Base-by-base conservation (phyloP, 1,140 invertebrate species). In the Drosophila rufa region DNA sequence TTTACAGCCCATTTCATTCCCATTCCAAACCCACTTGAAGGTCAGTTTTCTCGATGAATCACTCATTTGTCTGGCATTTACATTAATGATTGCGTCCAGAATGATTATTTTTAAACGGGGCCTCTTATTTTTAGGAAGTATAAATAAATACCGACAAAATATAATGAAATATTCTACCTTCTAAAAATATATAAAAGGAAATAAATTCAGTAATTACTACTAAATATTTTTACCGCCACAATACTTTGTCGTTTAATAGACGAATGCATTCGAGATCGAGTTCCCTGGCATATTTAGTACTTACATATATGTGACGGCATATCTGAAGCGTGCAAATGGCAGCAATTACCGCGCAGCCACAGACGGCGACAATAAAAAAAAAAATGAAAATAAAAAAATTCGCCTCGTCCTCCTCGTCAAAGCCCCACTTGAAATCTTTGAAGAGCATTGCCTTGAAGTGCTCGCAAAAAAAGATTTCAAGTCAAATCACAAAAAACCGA, bases 321-420 rank as follows among this genome's bases (percentile, higher is more conserved):
- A 11, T 47, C 46, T 75, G 80, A 73, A 68, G 79, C 75, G 46
- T 79, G 58, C 80, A 76, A 87, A 86, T 76, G 80, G 61, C 73
- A 80, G 83, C 80, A 80, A 87, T 89, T 89, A 87, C 80, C 50
- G 61, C 57, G 50, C 40, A 58, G 55, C 59, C 76, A 78, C 57
- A 74, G 59, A 73, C 48, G 74, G 61, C 74, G 75, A 77, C 73
- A 77, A 77, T 77, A 74, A 67, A 68, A 76, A 66, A 51, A 17
- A 51, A 56, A 15, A 38, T 2, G 4, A 4, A 55, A 11, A 45
- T 2, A 46, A 46, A 12, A 6, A 17, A 33, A 53, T 47, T 15
- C 43, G 12, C 15, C 40, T 14, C 56, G 19, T 40, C 43, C 36
- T 51, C 5, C 19, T 40, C 15, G 46, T 33, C 36, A 46, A 70